These are phyloP conservation scores for Varecia variegata DNA, from an alignment of 2,797 vertebrate species.

Conservation along the genomic window DNA sequence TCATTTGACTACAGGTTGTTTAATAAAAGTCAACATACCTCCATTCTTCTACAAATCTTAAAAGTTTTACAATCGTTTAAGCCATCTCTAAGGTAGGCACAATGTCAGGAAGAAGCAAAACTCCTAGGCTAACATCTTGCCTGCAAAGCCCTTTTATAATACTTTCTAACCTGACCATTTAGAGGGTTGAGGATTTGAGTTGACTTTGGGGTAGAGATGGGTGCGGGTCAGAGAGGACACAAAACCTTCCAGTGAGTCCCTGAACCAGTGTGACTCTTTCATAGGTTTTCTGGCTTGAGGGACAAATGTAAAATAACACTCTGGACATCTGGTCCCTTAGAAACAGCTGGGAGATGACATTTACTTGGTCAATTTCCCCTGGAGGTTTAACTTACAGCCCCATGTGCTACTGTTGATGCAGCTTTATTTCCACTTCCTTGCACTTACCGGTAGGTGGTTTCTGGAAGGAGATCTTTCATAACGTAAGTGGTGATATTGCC, in stretches of 20 bases:
- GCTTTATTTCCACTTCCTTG: background rate
- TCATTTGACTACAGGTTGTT: background rate
- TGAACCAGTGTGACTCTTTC: background rate
- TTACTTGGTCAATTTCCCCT: background rate
- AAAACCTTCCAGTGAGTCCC: background rate
- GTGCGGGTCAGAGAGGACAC: background rate
- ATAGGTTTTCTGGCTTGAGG: background rate
- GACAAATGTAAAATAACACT: background rate
- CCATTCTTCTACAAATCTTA: background rate
- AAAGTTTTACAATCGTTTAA: background rate
- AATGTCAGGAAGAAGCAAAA: background rate
- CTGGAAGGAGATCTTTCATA: constrained; percentile 91
- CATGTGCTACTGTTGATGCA: background rate
- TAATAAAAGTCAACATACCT: background rate
- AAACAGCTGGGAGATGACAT: background rate
- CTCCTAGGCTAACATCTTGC: background rate
- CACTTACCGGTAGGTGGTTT: constrained; percentile 95
- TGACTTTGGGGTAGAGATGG: background rate
- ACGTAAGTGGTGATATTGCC: constrained; percentile 88
- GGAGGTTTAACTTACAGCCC: background rate
- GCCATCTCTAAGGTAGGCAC: background rate
- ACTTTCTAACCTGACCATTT: background rate
- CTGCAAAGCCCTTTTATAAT: background rate
- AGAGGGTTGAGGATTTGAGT: background rate
- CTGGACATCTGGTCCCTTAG: background rate